Percentiles rank a stretch among this genome's conserved stretches.
Evolutionary conservation across 1,140 invertebrate genomes (phyloP).

Genomic region (Cotesia chilonis): DNA sequence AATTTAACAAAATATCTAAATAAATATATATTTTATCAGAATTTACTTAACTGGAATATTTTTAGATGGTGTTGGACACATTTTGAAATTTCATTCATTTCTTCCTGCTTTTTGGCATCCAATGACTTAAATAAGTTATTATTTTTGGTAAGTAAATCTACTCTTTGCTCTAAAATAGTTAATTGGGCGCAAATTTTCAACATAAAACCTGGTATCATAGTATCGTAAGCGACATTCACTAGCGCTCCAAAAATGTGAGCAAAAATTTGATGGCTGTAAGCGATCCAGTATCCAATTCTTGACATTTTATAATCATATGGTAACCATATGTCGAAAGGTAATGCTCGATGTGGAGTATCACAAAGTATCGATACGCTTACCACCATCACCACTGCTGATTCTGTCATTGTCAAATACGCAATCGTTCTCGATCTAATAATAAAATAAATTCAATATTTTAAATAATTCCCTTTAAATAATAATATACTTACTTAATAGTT

Average conservation of each 20-base stretch:
- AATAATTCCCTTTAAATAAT: no score
- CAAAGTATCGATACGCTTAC: conserved; percentile 1
- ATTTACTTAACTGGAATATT: conserved; percentile 18
- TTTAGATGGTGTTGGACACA: conserved; percentile 26
- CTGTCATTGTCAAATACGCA: background rate
- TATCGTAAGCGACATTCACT: conserved; percentile 19
- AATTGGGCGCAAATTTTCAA: conserved; percentile 28
- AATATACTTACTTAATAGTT: background rate
- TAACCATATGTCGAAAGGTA: conserved; percentile 25
- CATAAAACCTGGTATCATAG: conserved; percentile 24
- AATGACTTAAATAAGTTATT: background rate
- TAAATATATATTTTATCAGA: conserved; percentile 1
- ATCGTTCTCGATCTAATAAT: background rate
- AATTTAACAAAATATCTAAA: background rate
- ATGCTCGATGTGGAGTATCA: conserved; percentile 11
- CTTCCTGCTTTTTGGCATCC: background rate
- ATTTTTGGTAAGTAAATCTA: background rate
- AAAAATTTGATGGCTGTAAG: conserved; percentile 19
- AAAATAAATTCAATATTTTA: no score
- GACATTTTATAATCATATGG: conserved; percentile 24
- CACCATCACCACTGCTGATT: background rate
- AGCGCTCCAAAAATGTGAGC: background rate
- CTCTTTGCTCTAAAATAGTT: conserved; percentile 14
- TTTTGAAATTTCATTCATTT: background rate
- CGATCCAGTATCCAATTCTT: conserved; percentile 23